Conservation (phyloP, 2,888 invertebrate species). For the Scaeva pyrastri region DNA sequence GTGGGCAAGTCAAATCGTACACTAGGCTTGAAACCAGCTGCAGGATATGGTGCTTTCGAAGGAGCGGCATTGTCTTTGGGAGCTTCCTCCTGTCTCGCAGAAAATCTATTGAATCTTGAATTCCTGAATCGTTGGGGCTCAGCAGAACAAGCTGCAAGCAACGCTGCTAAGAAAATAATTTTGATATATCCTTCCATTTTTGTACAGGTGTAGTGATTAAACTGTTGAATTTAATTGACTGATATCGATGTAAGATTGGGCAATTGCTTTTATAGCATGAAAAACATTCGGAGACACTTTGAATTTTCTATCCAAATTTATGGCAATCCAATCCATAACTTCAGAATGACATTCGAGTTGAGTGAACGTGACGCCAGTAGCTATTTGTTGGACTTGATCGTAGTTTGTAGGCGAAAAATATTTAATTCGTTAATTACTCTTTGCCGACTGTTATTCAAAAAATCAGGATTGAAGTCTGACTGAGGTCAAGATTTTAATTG, state of each 20-base stretch:
- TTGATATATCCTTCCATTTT: conserved; percentile 52
- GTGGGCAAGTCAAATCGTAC: conserved; percentile 72
- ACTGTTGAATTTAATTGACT: conserved; percentile 48
- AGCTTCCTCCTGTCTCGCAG: conserved; percentile 57
- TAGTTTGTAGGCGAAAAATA: conserved; percentile 2
- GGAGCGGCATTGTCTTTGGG: conserved; percentile 43
- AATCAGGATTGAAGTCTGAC: conserved; percentile 2
- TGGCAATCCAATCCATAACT: conserved; percentile 60
- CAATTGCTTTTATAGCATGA: conserved; percentile 61
- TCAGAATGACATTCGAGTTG: conserved; percentile 43
- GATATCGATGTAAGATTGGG: conserved; percentile 45
- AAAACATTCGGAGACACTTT: conserved; percentile 10
- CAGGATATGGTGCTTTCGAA: conserved; percentile 79
- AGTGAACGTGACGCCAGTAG: conserved; percentile 66
- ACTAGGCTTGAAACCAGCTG: conserved; percentile 80
- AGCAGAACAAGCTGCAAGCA: conserved; percentile 34
- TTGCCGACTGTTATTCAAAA: conserved; percentile 9
- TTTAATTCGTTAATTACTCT: conserved; percentile 61
- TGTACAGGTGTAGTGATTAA: conserved; percentile 9
- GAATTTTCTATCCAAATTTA: conserved; percentile 45
- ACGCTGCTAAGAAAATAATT: conserved; percentile 36
- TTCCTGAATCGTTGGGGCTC: conserved; percentile 44
- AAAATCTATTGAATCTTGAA: conserved; percentile 47
- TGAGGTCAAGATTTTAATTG: conserved; percentile 40
- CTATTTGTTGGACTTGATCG: not conserved